Evolutionary conservation across 1,140 invertebrate species (phyloP).

Genomic region (Zaprionus tsacasi): DNA sequence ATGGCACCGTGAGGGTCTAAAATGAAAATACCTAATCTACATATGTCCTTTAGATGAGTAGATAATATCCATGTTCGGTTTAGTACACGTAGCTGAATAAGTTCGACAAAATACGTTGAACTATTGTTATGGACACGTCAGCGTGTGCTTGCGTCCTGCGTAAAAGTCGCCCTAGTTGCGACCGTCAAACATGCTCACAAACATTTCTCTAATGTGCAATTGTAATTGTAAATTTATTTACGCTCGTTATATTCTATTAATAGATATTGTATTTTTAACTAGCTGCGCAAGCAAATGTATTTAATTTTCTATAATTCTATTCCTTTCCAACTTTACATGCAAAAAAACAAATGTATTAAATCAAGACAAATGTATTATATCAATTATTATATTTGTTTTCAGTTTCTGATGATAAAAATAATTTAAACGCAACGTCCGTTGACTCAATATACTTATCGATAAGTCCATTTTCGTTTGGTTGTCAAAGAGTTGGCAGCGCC

Average conservation of each 20-base stretch:
- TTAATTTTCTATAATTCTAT: not conserved
- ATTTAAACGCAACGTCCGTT: not conserved
- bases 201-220: constrained; percentile 12
- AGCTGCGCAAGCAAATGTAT: not conserved
- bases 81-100: constrained; percentile 22
- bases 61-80: constrained; percentile 11
- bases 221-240: constrained; percentile 12
- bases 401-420: not conserved
- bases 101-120: constrained; percentile 1
- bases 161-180: constrained; percentile 13
- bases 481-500: constrained; percentile 23
- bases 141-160: constrained; percentile 5
- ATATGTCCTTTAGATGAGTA: constrained; percentile 32
- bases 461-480: not conserved
- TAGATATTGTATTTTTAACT: constrained; percentile 1
- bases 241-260: not conserved
- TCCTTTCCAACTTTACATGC: not conserved
- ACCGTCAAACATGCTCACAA: not conserved
- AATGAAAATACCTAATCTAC: constrained; percentile 19
- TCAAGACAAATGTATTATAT: not conserved
- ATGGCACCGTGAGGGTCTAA: constrained; percentile 26
- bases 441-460: constrained; percentile 12
- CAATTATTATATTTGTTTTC: not conserved
- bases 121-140: constrained; percentile 49
- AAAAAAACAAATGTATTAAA: not conserved